Evolutionary conservation across 2,888 invertebrate genomes (phyloP).

Genomic region (Saturnia pavonia): DNA sequence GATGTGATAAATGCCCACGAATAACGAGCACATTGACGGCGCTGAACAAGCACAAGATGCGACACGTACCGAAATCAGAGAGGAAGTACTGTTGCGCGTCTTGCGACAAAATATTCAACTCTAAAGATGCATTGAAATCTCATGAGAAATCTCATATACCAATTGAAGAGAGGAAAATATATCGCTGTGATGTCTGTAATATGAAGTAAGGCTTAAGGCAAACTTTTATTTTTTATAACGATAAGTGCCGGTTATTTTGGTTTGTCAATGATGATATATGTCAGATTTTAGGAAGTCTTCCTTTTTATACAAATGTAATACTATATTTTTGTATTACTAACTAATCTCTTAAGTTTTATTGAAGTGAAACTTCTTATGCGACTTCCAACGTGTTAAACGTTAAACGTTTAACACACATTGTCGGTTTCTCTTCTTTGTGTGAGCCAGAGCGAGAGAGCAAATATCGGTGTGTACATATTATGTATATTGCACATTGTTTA

Average conservation of each 20-base stretch:
- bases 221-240: background rate
- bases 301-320: no score
- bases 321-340: no score
- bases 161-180: conserved; percentile 76
- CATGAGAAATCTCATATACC: conserved; percentile 79
- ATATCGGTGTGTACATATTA: no score
- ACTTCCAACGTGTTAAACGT: no score
- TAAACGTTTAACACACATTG: no score
- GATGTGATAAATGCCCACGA: conserved; percentile 79
- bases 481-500: no score
- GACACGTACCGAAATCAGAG: conserved; percentile 78
- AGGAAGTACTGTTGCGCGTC: conserved; percentile 70
- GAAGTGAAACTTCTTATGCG: no score
- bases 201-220: conserved; percentile 65
- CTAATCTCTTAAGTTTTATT: no score
- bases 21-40: conserved; percentile 72
- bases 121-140: conserved; percentile 75
- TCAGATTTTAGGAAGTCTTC: no score
- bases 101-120: conserved; percentile 75
- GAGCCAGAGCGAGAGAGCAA: no score
- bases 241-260: background rate
- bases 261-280: no score
- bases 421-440: no score
- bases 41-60: conserved; percentile 75
- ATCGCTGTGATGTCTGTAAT: conserved; percentile 74